Base-by-base conservation (phyloP, 2,113 vertebrate species). In the Strigops habroptila region DNA sequence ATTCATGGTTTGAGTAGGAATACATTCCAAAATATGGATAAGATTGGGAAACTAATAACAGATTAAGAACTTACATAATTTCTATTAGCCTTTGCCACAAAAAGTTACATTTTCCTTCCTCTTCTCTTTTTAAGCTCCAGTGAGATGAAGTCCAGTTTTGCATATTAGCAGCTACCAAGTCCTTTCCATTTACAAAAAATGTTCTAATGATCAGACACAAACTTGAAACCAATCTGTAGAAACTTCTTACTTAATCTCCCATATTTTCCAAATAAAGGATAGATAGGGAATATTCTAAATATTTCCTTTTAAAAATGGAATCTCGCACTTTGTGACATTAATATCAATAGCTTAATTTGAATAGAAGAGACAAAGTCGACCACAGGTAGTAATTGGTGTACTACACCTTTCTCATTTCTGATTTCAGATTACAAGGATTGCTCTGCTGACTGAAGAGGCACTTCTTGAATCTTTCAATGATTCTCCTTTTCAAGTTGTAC, bases 381-480 rank as follows among this genome's bases (percentile, higher is more conserved):
- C 21, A 31, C 17, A 27, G 25, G 25, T 25, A 68, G 12, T 27
- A 77, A 78, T 64, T 33, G 39, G 25, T 85, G 53, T 67, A 94
- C 81, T 60, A 49, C 57, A 99, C 98, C 98, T 99, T 99, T 97
- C 98, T 98, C 75, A 99, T 98, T 97, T 99, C 99, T 93, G 96
- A 97, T 92, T 99, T 99, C 94, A 99, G 96, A 88, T 98, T 97
- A 97, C 96, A 98, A 3, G 98, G 98, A 89, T 98, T 98, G 48
- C 98, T 99, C 71, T 98, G 98, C 30, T 94, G 92, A 64, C 98
- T 98, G 97, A 99, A 99, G 44, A 99, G 98, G 33, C 98, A 98
- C 95, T 99, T 99, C 97, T 99, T 99, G 92, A 99, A 99, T 93
- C 98, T 98, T 68, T 99, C 98, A 51, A 99, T 82, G 10, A 98